Conservation (phyloP, 2,888 invertebrate genomes). For the Alloscopus bannaensis region DNA sequence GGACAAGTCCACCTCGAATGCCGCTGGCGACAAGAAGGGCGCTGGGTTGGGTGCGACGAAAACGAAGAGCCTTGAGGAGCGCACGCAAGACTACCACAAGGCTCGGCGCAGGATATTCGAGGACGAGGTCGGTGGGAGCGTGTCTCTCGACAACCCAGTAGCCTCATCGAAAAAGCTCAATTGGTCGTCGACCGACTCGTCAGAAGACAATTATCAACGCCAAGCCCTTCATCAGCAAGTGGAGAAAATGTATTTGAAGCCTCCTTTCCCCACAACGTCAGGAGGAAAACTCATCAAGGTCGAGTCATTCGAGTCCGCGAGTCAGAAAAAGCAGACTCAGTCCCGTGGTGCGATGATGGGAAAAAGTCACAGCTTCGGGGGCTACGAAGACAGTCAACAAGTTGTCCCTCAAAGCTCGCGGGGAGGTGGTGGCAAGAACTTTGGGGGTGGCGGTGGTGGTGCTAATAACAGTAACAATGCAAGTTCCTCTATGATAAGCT, state of each 20-base stretch:
- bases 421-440: background rate
- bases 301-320: slow-evolving; percentile 77
- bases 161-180: slow-evolving; percentile 52
- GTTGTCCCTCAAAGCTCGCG: background rate
- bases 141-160: slow-evolving; percentile 34
- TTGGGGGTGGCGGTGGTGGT: slow-evolving; percentile 22
- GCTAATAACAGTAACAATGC: slow-evolving; percentile 41
- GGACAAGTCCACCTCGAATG: slow-evolving; percentile 39
- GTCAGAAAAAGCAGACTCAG: slow-evolving; percentile 55
- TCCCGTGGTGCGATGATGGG: slow-evolving; percentile 79
- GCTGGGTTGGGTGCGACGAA: slow-evolving; percentile 13
- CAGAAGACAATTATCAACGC: slow-evolving; percentile 41
- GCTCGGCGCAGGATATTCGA: slow-evolving; percentile 91
- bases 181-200: slow-evolving; percentile 66
- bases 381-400: slow-evolving; percentile 79
- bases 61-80: slow-evolving; percentile 92
- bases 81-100: slow-evolving; percentile 92
- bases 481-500: slow-evolving; percentile 54
- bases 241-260: slow-evolving; percentile 50
- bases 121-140: slow-evolving; percentile 74
- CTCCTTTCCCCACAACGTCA: slow-evolving; percentile 61
- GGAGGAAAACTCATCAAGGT: slow-evolving; percentile 77
- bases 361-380: slow-evolving; percentile 93
- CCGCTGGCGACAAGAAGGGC: slow-evolving; percentile 55
- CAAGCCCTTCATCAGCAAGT: background rate